Evolutionary conservation across 2,797 vertebrate species (phyloP).

Genomic region (Scolopax rusticola): DNA sequence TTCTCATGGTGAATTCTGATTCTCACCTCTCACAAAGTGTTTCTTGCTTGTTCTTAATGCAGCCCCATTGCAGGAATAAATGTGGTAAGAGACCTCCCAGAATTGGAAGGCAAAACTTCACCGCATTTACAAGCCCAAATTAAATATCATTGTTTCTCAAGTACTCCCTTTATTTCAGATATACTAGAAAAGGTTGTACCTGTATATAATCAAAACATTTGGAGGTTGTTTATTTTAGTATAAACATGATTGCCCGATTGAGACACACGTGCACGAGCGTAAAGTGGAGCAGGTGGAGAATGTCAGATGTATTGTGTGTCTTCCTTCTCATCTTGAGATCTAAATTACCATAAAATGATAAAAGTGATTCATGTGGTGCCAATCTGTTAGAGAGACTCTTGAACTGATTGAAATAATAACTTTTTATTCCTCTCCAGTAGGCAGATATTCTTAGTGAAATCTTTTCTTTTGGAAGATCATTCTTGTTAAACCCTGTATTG

Average conservation of each 20-base stretch:
- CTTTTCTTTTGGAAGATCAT: constrained; percentile 27
- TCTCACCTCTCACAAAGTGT: background rate
- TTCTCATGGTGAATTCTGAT: background rate
- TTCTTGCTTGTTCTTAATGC: background rate
- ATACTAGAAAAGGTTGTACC: background rate
- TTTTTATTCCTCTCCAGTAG: constrained; percentile 36
- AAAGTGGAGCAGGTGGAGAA: constrained; percentile 56
- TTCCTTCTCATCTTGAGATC: constrained; percentile 42
- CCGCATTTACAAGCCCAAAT: background rate
- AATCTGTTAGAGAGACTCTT: constrained; percentile 65
- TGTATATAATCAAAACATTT: constrained; percentile 27
- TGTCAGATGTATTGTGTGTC: constrained; percentile 26
- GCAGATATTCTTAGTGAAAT: constrained; percentile 3
- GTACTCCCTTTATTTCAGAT: background rate
- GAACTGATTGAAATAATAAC: constrained; percentile 71
- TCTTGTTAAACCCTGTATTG: background rate
- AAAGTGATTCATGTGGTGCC: constrained; percentile 51
- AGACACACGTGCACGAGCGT: background rate
- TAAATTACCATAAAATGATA: constrained; percentile 61
- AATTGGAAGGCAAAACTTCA: background rate
- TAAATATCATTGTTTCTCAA: constrained; percentile 26
- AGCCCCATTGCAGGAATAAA: background rate
- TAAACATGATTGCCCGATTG: constrained; percentile 1
- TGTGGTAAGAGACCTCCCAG: background rate
- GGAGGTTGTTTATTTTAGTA: constrained; percentile 37